Evolutionary conservation across 2,113 vertebrate genomes (phyloP), one percentile per base, ranked within the genome.

Genomic region (Orycteropus afer): DNA sequence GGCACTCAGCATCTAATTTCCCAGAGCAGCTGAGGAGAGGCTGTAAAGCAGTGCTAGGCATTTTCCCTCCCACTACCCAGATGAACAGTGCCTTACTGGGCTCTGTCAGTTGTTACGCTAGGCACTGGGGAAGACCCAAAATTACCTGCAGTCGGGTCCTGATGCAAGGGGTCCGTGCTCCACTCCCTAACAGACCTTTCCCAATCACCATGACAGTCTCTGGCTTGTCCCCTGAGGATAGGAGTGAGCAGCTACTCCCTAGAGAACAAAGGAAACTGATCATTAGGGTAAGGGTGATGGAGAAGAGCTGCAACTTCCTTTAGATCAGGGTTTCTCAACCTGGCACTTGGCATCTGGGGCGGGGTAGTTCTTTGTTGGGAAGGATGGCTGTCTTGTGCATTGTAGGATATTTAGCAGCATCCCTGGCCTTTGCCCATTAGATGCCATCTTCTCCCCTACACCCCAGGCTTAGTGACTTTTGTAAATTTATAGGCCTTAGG

Each of bases 131-230:
- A 86, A 96, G 94, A 65, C 85, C 63, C 76, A 22, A 37, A 65
- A 49, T 95, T 97, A 97, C 97, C 97, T 97, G 97, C 57, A 97
- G 25, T 82, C 93, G 96, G 81, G 96, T 96, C 95, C 93, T 96
- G 93, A 96, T 97, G 86, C 96, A 98, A 89, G 97, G 96, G 40
- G 92, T 97, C 80, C 80, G 97, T 94, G 95, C 76, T 65, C 94
- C 93, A 87, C 86, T 49, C 76, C 94, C 97, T 69, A 98, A 95
- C 10, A 97, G 96, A 61, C 96, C 82, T 96, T 97, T 98, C 86
- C 97, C 97, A 92, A 97, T 97, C 95, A 98, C 96, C 94, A 97
- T 97, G 83, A 98, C 97, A 57, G 97, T 51, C 84, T 97, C 97
- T 90, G 97, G 65, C 83, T 97, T 98, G 83, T 98, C 97, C 77